Evolutionary conservation across 2,797 vertebrate genomes (phyloP), one percentile per base, ranked within the genome.

Genomic region (Channallabes apus): DNA sequence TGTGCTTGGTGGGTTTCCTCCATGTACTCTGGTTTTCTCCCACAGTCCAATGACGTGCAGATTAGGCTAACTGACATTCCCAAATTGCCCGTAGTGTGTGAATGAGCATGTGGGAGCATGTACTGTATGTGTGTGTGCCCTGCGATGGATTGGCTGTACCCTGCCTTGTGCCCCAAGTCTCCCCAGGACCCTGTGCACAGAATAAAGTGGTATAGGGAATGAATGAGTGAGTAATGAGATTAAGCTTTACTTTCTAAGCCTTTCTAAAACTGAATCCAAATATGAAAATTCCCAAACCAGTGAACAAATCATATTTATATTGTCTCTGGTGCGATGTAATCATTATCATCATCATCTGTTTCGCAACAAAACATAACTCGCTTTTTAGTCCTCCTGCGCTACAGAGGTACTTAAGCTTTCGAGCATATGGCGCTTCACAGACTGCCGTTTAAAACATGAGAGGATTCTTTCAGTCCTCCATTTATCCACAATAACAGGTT

Each of bases 371-470:
- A 64, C 59, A n/a, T 62, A 27, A 80, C 77, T n/a, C 6, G 2
- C 38, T 27, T 64, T 62, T 64, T 27, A 27, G 58, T 80, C 14
- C 24, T 80, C 6, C 38, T 80, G 59, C 24, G 3, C 77, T 80
- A 64, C 71, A 71, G 32, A 68, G 58, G 38, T 35, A 62, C 32
- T 27, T 35, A 82, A 72, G 58, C 71, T 69, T 79, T 24, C 9
- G 38, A 80, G 35, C 77, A 85, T 80, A 64, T 69, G 62, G 41
- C 22, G 6, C 78, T 51, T 69, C 77, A 80, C 35, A 80, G 77
- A 64, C 59, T 11, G 35, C 22, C n/a, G 22, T 64, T 64, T 62
- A 62, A 61, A 62, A 46, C 77, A 64, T 41, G 35, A 65, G 59
- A 80, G 78, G 38, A 80, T 80, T 80, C 61, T 27, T 64, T 46